A percentile compares a stretch with the other conserved stretches of the same genome.
Evolutionary conservation across 2,888 invertebrate genomes (phyloP).

Genomic region (Drosophila heteroneura): DNA sequence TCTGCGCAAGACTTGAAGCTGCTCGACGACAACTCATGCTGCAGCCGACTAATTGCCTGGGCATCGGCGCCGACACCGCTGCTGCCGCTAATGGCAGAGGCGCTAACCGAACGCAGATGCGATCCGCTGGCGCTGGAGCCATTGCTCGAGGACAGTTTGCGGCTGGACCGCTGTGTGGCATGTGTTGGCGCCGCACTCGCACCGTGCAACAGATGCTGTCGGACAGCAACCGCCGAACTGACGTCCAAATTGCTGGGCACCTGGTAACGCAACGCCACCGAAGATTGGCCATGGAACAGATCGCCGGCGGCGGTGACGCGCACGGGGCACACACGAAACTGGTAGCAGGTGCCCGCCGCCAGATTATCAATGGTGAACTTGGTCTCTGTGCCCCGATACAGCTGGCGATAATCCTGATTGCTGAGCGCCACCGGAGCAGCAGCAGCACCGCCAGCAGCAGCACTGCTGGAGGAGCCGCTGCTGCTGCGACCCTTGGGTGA

Average conservation of each 20-base stretch:
- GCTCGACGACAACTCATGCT: constrained; percentile 77
- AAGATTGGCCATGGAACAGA: constrained; percentile 89
- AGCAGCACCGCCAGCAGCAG: constrained; percentile 32
- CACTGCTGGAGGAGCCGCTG: constrained; percentile 23
- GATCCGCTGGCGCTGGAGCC: constrained; percentile 46
- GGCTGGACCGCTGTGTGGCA: constrained; percentile 79
- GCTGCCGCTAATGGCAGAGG: constrained; percentile 80
- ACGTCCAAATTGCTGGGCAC: constrained; percentile 80
- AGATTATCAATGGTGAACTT: constrained; percentile 89
- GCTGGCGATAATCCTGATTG: constrained; percentile 85
- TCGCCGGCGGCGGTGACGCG: constrained; percentile 87
- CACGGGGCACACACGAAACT: constrained; percentile 92
- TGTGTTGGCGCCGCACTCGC: constrained; percentile 41
- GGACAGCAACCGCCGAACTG: constrained; percentile 50
- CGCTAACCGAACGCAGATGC: constrained; percentile 83
- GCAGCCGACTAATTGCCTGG: constrained; percentile 62
- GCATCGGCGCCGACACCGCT: constrained; percentile 65
- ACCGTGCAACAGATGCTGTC: constrained; percentile 68
- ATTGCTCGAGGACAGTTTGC: constrained; percentile 68
- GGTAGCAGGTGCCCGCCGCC: constrained; percentile 91
- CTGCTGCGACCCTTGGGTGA: constrained; percentile 57
- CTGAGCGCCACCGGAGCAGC: constrained; percentile 46
- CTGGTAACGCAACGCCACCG: constrained; percentile 87
- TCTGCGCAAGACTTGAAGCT: constrained; percentile 82
- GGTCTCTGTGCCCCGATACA: constrained; percentile 89